Percentiles rank a stretch among this genome's conserved stretches.
Evolutionary conservation across 2,888 invertebrate genomes (phyloP).

Genomic region (Gerris lacustris): DNA sequence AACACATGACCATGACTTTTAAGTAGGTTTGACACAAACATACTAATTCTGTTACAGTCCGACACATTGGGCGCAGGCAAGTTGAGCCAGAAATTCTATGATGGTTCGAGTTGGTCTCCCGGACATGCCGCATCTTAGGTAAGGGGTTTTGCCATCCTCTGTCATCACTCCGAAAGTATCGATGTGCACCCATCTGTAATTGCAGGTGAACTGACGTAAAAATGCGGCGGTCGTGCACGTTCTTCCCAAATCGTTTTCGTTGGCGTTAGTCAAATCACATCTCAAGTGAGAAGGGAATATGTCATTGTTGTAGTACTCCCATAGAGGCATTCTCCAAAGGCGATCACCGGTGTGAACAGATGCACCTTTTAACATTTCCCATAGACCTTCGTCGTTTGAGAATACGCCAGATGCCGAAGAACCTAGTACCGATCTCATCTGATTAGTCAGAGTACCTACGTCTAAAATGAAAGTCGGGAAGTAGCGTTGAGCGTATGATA

Average conservation of each 20-base stretch:
- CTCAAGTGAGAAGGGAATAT: constrained; percentile 20
- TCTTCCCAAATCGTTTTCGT: constrained; percentile 31
- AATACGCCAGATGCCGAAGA: constrained; percentile 59
- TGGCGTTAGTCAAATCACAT: constrained; percentile 23
- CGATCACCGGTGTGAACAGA: constrained; percentile 63
- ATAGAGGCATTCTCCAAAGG: constrained; percentile 68
- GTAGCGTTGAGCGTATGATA: constrained; percentile 63
- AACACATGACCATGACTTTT: too few species aligned
- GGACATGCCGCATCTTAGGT: constrained; percentile 53
- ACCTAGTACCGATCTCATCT: constrained; percentile 51
- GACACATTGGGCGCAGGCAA: constrained; percentile 18
- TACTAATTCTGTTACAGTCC: too few species aligned
- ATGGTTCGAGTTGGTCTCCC: constrained; percentile 66
- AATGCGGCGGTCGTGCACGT: constrained; percentile 70
- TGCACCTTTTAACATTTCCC: constrained; percentile 53
- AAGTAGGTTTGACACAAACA: too few species aligned
- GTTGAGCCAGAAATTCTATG: constrained; percentile 55
- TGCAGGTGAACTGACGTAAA: constrained; percentile 55
- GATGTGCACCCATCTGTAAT: constrained; percentile 64
- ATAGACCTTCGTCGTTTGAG: constrained; percentile 57
- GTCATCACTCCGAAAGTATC: constrained; percentile 67
- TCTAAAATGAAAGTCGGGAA: constrained; percentile 62
- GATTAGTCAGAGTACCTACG: constrained; percentile 65
- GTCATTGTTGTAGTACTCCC: constrained; percentile 23
- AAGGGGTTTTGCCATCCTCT: constrained; percentile 51